Percentiles rank a stretch among this genome's conserved stretches.
These are phyloP conservation scores for Andrena bucephala DNA, from an alignment of 2,888 invertebrate species.

Conservation along the genomic window DNA sequence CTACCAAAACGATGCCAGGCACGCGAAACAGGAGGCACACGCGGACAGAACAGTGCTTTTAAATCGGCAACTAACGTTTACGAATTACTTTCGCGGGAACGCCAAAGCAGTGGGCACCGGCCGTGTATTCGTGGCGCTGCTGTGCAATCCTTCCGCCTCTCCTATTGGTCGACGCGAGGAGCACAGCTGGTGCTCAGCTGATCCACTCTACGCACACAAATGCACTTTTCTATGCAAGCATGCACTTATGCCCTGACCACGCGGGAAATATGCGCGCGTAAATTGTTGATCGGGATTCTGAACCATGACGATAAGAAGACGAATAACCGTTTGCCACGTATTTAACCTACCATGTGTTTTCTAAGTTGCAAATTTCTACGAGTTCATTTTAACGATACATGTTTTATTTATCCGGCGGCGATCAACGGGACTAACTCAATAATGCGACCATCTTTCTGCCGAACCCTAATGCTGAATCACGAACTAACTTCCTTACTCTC, in stretches of 20 bases:
- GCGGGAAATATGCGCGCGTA: constrained; percentile 83
- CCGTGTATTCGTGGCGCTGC: constrained; percentile 56
- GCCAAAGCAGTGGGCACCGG: constrained; percentile 72
- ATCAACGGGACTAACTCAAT: too few relatives aligned
- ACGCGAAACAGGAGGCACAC: background rate
- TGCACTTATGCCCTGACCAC: constrained; percentile 67
- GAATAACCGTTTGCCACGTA: constrained; percentile 41
- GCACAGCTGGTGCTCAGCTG: constrained; percentile 85
- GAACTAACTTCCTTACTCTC: too few relatives aligned
- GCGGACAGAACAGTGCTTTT: constrained; percentile 15
- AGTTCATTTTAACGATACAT: too few relatives aligned
- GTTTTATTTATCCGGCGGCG: too few relatives aligned
- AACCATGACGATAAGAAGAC: constrained; percentile 7
- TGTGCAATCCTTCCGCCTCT: constrained; percentile 40
- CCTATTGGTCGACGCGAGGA: constrained; percentile 75
- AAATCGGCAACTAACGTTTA: constrained; percentile 34
- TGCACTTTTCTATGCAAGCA: constrained; percentile 31
- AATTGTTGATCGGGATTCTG: constrained; percentile 63
- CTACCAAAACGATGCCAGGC: background rate
- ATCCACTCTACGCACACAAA: constrained; percentile 68
- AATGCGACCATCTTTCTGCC: too few relatives aligned
- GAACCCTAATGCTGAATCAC: too few relatives aligned
- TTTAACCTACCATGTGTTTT: background rate
- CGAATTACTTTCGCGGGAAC: constrained; percentile 78
- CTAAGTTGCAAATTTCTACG: background rate